Conservation (phyloP, 2,113 vertebrate genomes). For the Orientallactaga bullata region DNA sequence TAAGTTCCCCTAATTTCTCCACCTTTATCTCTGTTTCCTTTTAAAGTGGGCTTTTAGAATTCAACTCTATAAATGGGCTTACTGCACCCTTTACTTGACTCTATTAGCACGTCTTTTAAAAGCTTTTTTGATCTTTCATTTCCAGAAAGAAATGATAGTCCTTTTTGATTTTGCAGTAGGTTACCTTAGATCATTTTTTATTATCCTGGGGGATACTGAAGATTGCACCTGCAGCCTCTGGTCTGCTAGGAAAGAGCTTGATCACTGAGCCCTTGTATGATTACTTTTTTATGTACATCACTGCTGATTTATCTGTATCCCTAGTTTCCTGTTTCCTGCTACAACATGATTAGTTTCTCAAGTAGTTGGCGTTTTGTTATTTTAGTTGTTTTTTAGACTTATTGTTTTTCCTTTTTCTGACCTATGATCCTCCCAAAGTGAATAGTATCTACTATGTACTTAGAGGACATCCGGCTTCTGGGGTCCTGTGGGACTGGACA, state of each 20-base stretch:
- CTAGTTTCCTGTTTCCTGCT: slow-evolving; percentile 33
- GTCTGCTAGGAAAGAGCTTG: not conserved
- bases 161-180: not conserved
- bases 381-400: slow-evolving; percentile 43
- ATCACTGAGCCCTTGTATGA: not conserved
- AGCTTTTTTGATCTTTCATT: not conserved
- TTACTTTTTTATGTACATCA: not conserved
- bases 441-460: slow-evolving; percentile 47
- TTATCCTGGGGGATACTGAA: not conserved
- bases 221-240: not conserved
- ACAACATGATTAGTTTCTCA: slow-evolving; percentile 36
- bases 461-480: slow-evolving; percentile 62
- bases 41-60: not conserved
- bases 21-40: not conserved
- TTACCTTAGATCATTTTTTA: not conserved
- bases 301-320: not conserved
- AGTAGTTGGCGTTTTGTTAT: slow-evolving; percentile 30
- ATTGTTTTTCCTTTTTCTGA: slow-evolving; percentile 22
- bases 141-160: not conserved
- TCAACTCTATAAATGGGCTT: not conserved
- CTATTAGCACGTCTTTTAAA: not conserved
- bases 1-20: not conserved
- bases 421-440: slow-evolving; percentile 47
- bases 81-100: not conserved
- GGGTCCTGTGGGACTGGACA: slow-evolving; percentile 46